Conservation (phyloP, 2,113 vertebrate species). For the Zosterops pallidus region DNA sequence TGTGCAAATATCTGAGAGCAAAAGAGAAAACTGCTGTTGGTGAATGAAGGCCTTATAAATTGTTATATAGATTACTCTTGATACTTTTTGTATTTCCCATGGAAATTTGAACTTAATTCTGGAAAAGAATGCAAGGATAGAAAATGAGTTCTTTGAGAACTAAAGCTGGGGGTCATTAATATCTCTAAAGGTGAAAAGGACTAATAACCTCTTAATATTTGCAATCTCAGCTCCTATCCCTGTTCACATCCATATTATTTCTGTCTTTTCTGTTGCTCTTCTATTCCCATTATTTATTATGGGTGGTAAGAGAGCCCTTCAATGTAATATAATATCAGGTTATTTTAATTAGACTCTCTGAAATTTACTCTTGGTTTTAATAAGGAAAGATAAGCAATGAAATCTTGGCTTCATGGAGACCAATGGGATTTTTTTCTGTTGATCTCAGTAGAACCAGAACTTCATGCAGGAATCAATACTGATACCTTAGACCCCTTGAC, state of each 20-base stretch:
- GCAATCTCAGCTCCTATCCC: neutral
- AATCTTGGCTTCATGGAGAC: neutral
- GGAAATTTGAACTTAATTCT: constrained; percentile 1
- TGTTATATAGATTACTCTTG: neutral
- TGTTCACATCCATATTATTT: neutral
- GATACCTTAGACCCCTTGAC: neutral
- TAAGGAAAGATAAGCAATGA: neutral
- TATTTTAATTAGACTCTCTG: neutral
- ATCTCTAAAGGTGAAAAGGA: neutral
- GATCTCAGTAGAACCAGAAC: neutral
- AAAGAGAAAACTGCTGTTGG: neutral
- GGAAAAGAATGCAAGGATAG: neutral
- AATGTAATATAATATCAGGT: neutral
- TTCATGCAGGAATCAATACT: neutral
- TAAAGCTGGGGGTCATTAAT: neutral
- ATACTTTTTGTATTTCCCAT: neutral
- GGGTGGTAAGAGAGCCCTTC: neutral
- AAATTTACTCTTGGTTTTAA: neutral
- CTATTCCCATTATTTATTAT: neutral
- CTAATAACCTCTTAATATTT: neutral
- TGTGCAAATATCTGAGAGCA: neutral
- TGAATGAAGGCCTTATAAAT: neutral
- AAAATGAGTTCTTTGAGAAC: neutral
- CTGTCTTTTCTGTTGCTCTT: neutral
- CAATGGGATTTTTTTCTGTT: neutral